These are phyloP conservation scores for Aegithalos caudatus DNA, from an alignment of 2,113 vertebrate species.

Conservation along the genomic window DNA sequence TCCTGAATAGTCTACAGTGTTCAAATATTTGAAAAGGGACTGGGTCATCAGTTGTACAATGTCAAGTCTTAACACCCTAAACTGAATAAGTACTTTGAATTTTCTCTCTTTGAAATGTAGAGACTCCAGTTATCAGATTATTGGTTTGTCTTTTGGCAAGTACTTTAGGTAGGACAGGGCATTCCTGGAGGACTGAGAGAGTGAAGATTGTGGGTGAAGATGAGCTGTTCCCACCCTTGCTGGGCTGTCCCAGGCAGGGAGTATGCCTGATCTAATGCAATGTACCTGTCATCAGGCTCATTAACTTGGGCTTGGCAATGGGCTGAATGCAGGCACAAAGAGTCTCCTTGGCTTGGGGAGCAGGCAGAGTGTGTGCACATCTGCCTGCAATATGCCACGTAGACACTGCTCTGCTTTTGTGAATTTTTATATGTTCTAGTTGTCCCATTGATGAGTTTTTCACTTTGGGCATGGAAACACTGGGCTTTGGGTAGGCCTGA, in stretches of 20 bases:
- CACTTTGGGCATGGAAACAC: not conserved
- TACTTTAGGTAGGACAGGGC: not conserved
- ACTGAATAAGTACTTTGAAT: not conserved
- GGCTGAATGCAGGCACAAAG: constrained; percentile 3
- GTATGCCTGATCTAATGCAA: not conserved
- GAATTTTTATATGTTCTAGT: not conserved
- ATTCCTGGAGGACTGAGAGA: not conserved
- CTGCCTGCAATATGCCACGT: constrained; percentile 47
- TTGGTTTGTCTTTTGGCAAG: not conserved
- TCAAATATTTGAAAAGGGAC: not conserved
- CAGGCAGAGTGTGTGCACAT: not conserved
- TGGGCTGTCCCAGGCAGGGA: not conserved
- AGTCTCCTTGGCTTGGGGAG: constrained; percentile 1
- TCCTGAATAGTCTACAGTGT: not conserved
- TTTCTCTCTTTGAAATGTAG: not conserved
- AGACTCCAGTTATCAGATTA: not conserved
- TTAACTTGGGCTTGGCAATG: constrained; percentile 18
- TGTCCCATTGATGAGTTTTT: not conserved
- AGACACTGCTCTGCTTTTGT: not conserved
- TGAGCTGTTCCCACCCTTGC: not conserved
- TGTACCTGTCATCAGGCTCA: constrained; percentile 41
- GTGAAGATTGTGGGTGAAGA: not conserved
- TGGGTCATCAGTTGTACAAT: not conserved
- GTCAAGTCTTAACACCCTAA: not conserved
- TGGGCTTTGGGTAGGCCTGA: not conserved